Conservation (phyloP, 2,113 vertebrate species). For the Lepisosteus osseus region DNA sequence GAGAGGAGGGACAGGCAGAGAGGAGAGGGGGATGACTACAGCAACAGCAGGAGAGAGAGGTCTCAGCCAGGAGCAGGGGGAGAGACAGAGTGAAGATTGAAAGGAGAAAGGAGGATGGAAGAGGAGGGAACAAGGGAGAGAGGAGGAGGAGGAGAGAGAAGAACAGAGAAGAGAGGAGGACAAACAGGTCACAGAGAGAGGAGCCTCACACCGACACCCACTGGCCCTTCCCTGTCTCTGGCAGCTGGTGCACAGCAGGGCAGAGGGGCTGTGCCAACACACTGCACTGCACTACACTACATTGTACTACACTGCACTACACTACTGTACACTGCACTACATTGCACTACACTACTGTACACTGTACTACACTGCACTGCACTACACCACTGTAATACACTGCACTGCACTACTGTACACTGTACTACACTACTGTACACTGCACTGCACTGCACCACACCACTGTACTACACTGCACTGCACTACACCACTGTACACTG, state of each 20-base stretch:
- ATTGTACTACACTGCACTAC: slow-evolving; percentile 27
- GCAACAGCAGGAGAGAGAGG: too few species aligned
- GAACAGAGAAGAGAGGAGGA: slow-evolving; percentile 28
- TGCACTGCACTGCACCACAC: slow-evolving; percentile 21
- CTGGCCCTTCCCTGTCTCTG: slow-evolving; percentile 54
- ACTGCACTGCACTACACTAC: slow-evolving; percentile 42
- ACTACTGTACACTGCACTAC: slow-evolving; percentile 14
- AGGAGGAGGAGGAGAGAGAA: slow-evolving; percentile 41
- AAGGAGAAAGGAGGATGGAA: slow-evolving; percentile 21
- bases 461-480: too few species aligned
- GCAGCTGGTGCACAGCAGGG: slow-evolving; percentile 72
- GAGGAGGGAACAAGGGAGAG: slow-evolving; percentile 24
- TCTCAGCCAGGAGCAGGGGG: slow-evolving; percentile 20
- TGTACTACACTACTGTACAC: background rate
- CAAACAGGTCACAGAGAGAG: slow-evolving; percentile 50
- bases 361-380: background rate
- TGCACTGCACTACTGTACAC: background rate
- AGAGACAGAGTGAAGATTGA: too few species aligned
- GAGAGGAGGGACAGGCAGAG: slow-evolving; percentile 20
- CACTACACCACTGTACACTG: slow-evolving; percentile 38
- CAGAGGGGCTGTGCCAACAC: slow-evolving; percentile 61
- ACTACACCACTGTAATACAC: slow-evolving; percentile 9
- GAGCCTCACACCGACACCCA: slow-evolving; percentile 49
- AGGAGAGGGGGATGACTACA: background rate
- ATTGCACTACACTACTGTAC: background rate